Conservation (phyloP, 2,888 invertebrate species). For the Cynaeus angustus region DNA sequence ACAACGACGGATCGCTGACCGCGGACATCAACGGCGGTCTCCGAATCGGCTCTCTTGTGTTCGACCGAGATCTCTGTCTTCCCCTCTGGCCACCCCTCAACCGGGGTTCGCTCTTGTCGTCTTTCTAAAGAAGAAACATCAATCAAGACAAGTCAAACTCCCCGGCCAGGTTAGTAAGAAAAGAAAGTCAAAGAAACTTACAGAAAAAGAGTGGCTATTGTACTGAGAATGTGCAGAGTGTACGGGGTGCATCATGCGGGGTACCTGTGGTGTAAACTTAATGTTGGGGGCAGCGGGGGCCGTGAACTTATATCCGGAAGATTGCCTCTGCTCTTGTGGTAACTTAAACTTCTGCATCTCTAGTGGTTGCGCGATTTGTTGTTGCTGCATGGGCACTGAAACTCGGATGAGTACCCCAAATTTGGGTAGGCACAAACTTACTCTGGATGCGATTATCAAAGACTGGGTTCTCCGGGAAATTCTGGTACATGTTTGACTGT, state of each 20-base stretch:
- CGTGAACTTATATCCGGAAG: conserved; percentile 65
- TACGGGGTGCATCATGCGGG: conserved; percentile 59
- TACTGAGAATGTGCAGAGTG: conserved; percentile 59
- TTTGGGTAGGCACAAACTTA: neutral
- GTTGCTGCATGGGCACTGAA: conserved; percentile 36
- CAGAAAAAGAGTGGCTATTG: conserved; percentile 54
- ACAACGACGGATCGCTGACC: conserved; percentile 84
- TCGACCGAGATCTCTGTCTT: conserved; percentile 73
- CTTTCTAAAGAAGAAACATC: conserved; percentile 50
- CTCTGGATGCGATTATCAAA: neutral
- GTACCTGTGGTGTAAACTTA: conserved; percentile 67
- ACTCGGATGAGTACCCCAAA: neutral
- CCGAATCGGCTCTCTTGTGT: conserved; percentile 72
- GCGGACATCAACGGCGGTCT: conserved; percentile 81
- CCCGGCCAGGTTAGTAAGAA: conserved; percentile 5
- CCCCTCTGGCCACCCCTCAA: conserved; percentile 65
- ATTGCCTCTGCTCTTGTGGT: conserved; percentile 53
- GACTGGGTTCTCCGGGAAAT: conserved; percentile 23
- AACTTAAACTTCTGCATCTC: conserved; percentile 58
- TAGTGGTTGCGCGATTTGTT: conserved; percentile 41
- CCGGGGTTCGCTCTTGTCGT: conserved; percentile 57
- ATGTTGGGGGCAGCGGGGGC: conserved; percentile 62
- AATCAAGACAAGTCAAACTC: neutral
- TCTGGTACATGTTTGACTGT: conserved; percentile 18
- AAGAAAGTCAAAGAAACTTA: conserved; percentile 54